These are phyloP conservation scores for Stictocephala bisonia DNA, from an alignment of 2,888 invertebrate species.

Conservation along the genomic window DNA sequence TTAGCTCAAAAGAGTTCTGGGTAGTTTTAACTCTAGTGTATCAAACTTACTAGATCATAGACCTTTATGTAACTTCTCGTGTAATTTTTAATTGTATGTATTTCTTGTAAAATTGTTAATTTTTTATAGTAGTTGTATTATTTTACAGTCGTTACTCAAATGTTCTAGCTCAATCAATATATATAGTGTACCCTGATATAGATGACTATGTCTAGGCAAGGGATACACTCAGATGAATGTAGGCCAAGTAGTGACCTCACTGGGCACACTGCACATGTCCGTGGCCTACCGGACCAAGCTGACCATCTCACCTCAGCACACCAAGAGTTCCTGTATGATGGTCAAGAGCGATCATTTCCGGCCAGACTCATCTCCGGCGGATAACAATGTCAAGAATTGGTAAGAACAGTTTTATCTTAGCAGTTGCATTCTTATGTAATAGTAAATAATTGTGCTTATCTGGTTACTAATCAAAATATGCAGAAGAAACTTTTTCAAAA, in stretches of 20 bases:
- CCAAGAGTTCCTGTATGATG: slow-evolving; percentile 79
- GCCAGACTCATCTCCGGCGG: slow-evolving; percentile 76
- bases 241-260: slow-evolving; percentile 87
- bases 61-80: too few relatives aligned
- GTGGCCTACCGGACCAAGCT: slow-evolving; percentile 92
- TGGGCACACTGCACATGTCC: slow-evolving; percentile 84
- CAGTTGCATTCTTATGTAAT: slow-evolving; percentile 18
- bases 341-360: slow-evolving; percentile 93
- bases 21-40: too few relatives aligned
- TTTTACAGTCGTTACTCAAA: too few relatives aligned
- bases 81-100: too few relatives aligned
- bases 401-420: slow-evolving; percentile 35
- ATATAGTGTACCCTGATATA: too few relatives aligned
- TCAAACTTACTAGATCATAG: too few relatives aligned
- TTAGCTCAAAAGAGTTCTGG: too few relatives aligned
- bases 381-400: slow-evolving; percentile 20
- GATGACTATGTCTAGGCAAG: slow-evolving; percentile 75
- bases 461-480: too few relatives aligned
- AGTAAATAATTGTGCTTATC: slow-evolving; percentile 30
- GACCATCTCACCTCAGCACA: slow-evolving; percentile 86
- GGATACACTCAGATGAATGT: slow-evolving; percentile 83
- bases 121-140: too few relatives aligned
- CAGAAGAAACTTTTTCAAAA: too few relatives aligned
- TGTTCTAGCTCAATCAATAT: too few relatives aligned
- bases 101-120: too few relatives aligned